Conservation (phyloP, 2,113 vertebrate genomes). For the Chascanopsetta lugubris region DNA sequence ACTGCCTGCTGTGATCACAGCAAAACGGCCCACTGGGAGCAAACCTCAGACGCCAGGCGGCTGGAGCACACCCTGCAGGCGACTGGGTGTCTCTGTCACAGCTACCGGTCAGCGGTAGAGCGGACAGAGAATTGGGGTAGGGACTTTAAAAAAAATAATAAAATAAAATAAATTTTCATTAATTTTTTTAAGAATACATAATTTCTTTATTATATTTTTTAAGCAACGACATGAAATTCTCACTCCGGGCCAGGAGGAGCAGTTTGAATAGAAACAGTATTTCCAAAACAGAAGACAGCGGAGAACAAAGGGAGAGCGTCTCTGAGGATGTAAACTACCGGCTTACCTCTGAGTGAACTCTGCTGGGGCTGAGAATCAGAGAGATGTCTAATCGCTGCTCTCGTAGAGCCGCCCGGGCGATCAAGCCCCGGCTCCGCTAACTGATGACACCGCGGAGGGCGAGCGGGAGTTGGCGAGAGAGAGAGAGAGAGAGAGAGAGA, state of each 20-base stretch:
- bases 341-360: conserved; percentile 80
- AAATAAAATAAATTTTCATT: too few species aligned
- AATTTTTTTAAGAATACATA: background rate
- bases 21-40: conserved; percentile 68
- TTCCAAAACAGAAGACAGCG: conserved; percentile 46
- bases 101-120: conserved; percentile 27
- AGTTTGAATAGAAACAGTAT: conserved; percentile 15
- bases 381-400: conserved; percentile 72
- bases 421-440: conserved; percentile 66
- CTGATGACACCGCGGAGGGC: conserved; percentile 73
- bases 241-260: conserved; percentile 23
- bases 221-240: conserved; percentile 32
- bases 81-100: conserved; percentile 28
- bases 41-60: conserved; percentile 46
- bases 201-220: conserved; percentile 12
- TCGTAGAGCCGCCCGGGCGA: conserved; percentile 57
- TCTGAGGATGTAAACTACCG: conserved; percentile 67
- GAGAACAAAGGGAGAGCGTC: conserved; percentile 70
- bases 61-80: conserved; percentile 50
- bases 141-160: too few species aligned
- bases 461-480: conserved; percentile 52
- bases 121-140: background rate
- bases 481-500: conserved; percentile 54
- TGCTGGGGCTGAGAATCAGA: conserved; percentile 77
- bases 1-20: conserved; percentile 73